Evolutionary conservation across 2,797 vertebrate genomes (phyloP).

Genomic region (Malurus leucopterus): DNA sequence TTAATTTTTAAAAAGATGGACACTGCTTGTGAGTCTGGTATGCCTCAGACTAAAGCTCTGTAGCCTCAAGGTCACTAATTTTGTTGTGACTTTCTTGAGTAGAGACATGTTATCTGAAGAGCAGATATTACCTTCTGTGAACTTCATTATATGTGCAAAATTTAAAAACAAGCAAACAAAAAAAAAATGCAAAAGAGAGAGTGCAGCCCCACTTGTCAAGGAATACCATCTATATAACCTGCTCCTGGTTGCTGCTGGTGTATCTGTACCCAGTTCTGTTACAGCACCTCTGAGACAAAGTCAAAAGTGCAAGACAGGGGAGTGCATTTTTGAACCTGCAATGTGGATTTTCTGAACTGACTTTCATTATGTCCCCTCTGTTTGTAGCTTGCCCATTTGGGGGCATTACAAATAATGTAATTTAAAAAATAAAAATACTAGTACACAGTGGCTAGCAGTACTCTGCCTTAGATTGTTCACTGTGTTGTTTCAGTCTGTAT

Average conservation of each 20-base stretch:
- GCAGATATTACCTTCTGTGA: background rate
- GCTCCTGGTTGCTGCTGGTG: background rate
- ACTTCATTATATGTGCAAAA: background rate
- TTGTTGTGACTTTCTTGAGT: background rate
- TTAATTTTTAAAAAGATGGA: background rate
- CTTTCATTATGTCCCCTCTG: background rate
- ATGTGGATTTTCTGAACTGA: background rate
- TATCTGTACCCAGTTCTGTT: background rate
- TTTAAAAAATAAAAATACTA: background rate
- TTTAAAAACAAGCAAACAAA: background rate
- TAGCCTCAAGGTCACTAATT: background rate
- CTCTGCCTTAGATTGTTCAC: background rate
- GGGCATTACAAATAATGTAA: background rate
- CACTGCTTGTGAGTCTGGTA: background rate
- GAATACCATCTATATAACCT: background rate
- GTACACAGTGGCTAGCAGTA: background rate
- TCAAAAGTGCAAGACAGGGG: background rate
- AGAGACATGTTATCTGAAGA: background rate
- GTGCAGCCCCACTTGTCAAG: background rate
- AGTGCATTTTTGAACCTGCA: background rate
- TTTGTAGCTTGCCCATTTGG: background rate
- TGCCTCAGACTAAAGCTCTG: background rate
- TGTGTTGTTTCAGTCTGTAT: background rate
- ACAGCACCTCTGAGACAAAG: background rate
- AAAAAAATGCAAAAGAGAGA: background rate